Conservation (phyloP, 92 coral and sea anemone species). For the Parazoanthus atlanticus region DNA sequence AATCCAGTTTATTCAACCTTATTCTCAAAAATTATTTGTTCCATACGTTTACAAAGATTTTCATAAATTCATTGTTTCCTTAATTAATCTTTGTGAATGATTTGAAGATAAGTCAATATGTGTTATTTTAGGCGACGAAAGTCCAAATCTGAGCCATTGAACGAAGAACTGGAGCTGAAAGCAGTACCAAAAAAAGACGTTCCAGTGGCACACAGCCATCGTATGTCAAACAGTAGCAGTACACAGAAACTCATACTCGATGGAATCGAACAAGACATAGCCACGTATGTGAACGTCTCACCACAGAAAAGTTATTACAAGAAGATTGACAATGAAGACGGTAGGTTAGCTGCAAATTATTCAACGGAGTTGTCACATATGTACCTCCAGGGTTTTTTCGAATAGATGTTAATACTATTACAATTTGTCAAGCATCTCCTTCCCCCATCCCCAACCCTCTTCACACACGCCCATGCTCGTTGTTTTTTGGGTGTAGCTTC, state of each 20-base stretch:
- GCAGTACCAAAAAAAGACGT: neutral
- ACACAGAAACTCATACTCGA: neutral
- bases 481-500: too few species aligned
- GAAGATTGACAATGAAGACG: neutral
- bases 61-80: too few species aligned
- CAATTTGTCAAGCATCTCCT: too few species aligned
- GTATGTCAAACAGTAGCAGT: neutral
- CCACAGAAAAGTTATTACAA: neutral
- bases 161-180: neutral
- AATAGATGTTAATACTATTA: too few species aligned
- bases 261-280: neutral
- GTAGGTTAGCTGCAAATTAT: neutral
- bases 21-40: too few species aligned
- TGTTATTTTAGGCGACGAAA: neutral
- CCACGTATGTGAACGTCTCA: neutral
- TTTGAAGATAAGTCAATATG: neutral
- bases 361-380: neutral
- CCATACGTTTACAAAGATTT: too few species aligned
- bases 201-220: neutral
- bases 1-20: too few species aligned
- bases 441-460: too few species aligned
- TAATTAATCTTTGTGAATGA: too few species aligned
- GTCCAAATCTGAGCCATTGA: neutral
- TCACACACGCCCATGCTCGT: too few species aligned
- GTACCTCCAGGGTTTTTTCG: too few species aligned